Conservation (phyloP, 2,888 invertebrate genomes). For the Ditylenchus weischeri region DNA sequence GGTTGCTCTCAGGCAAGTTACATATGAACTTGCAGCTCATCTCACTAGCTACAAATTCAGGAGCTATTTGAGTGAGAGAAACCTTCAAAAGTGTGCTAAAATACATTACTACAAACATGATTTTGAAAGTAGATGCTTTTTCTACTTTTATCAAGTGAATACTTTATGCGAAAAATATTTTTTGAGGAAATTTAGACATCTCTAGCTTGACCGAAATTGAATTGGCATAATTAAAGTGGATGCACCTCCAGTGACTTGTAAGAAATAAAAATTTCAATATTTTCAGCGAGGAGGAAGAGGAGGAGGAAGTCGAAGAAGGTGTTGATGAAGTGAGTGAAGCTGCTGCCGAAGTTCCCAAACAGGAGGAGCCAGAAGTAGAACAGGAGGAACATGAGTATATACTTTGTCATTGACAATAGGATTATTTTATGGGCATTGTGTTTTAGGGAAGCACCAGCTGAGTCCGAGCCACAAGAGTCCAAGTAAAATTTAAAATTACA, state of each 20-base stretch:
- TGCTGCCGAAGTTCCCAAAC: slow-evolving; percentile 29
- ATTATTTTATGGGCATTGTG: neutral
- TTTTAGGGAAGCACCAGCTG: slow-evolving; percentile 11
- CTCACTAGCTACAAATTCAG: too few species aligned
- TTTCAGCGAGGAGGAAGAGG: slow-evolving; percentile 42
- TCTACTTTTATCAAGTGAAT: neutral
- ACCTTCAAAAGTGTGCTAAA: too few species aligned
- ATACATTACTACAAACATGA: too few species aligned
- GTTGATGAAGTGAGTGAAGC: slow-evolving; percentile 41
- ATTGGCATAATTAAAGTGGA: too few species aligned
- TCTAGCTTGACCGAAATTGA: too few species aligned
- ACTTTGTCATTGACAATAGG: neutral
- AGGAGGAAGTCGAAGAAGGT: slow-evolving; percentile 37
- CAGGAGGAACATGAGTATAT: neutral
- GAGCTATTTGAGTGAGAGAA: too few species aligned
- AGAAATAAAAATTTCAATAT: neutral
- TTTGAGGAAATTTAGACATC: neutral
- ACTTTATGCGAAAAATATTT: neutral
- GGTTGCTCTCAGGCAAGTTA: too few species aligned
- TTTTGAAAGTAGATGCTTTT: too few species aligned
- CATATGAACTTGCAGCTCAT: too few species aligned
- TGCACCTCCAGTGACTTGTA: too few species aligned
- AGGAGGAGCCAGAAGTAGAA: slow-evolving; percentile 15
- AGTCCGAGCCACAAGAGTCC: slow-evolving; percentile 11
- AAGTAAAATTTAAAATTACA: slow-evolving; percentile 2